Evolutionary conservation across 1,140 invertebrate genomes (phyloP), one percentile per base, ranked within the genome.

Genomic region (Protaetia brevitarsis): DNA sequence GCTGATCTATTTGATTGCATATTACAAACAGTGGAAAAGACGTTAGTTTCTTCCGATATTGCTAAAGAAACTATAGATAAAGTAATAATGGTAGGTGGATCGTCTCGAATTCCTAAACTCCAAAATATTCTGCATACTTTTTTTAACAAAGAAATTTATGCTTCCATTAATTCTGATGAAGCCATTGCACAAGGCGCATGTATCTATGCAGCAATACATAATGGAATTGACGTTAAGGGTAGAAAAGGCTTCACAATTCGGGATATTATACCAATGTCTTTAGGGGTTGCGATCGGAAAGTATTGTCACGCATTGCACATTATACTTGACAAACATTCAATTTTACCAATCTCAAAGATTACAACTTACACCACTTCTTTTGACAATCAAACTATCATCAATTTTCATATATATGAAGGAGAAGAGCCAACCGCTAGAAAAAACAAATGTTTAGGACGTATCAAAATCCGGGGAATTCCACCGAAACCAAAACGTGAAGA

Each of bases 31-130:
- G 99, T 97, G 79, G 91, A 97, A 75, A 96, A 97, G 75, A 97
- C 97, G 1, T 82, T 99, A 58, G 89, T 94, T 70, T 97, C 99
- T 82, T 97, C 96, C 36, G 97, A 99, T 80, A 91, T 98, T 0
- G 85, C 89, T 58, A 91, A 95, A 65, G 86, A 89, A 0, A 97
- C 99, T 64, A 96, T 99, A 74, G 95, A 95, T 0, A 98, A 99
- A 77, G 95, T 99, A 59, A 82, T 99, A 27, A 82, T 99, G 0
- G 98, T 99, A 29, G 98, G 98, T 70, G 98, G 97, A 67, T 99
- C 99, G 97, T 97, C 94, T 0, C 85, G 97, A 66, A 98, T 99
- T 90, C 97, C 97, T 0, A 99, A 98, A 83, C 96, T 99, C 0
- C 96, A 99, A 81, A n/a, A n/a, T n/a, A n/a, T n/a, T n/a, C n/a